Base-by-base conservation (phyloP, 2,113 vertebrate species). In the Tursiops truncatus region DNA sequence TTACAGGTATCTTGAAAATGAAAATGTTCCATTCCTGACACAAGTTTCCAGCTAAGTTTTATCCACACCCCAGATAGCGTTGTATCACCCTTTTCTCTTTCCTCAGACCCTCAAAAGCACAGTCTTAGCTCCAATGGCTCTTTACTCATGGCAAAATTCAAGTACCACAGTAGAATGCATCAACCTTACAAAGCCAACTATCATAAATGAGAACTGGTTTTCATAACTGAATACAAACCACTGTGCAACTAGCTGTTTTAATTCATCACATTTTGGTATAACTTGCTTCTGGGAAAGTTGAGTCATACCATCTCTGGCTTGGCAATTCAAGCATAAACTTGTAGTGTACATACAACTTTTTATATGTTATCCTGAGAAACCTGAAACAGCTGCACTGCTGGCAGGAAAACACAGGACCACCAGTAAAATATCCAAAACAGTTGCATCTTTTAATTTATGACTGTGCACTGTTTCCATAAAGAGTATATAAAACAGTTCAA, bases 361-460 rank as follows among this genome's bases (percentile, higher is more conserved):
- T 98, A 98, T 98, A 98, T 93, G 98, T 97, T 98, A 98, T 98
- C 98, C 98, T 1, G 92, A 98, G 98, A 99, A 98, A 98, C 98
- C 94, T 97, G 95, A 99, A 98, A 56, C 98, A 99, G 98, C 98
- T 99, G 98, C 97, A 96, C 96, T 89, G 94, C 97, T 98, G 98
- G 98, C 98, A 98, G 97, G 96, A 98, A 98, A 98, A 97, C 97
- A 97, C 85, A 97, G 94, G 98, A 98, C 98, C 98, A 98, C 98
- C 98, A 98, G 98, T 98, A 98, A 98, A 98, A 98, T 97, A 98
- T 96, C 98, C 98, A 95, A 96, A 98, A 98, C 98, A 98, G 98
- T 98, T 99, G 98, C 98, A 99, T 98, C 98, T 98, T 98, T 98
- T 98, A 98, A 98, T 99, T 98, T 98, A 98, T 96, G 97, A 96